A percentile compares a stretch with the other conserved stretches of the same genome.
Conservation (phyloP, 2,797 vertebrate species). For the Falco concolor region DNA sequence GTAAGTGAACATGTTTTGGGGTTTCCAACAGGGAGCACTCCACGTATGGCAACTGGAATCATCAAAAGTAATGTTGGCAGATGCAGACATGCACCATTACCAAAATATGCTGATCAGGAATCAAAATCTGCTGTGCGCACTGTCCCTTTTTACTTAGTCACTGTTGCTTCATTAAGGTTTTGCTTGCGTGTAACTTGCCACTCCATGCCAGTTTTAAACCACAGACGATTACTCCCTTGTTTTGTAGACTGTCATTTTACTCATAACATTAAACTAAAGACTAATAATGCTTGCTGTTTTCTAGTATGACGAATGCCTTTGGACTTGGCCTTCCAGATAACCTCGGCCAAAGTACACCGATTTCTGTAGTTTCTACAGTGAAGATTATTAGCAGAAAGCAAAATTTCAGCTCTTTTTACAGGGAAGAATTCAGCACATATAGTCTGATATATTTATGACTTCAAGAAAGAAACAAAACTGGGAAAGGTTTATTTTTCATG, state of each 20-base stretch:
- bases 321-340: background rate
- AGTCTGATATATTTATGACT: slow-evolving; percentile 6
- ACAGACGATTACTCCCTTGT: background rate
- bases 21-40: background rate
- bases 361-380: background rate
- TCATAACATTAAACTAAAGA: background rate
- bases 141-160: background rate
- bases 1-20: background rate
- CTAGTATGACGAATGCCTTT: background rate
- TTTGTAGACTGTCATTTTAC: slow-evolving; percentile 13
- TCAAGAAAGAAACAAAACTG: slow-evolving; percentile 42
- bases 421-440: background rate
- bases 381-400: slow-evolving; percentile 15
- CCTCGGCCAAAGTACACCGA: background rate
- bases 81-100: background rate
- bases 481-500: slow-evolving; percentile 33
- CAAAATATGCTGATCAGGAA: background rate
- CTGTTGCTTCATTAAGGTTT: background rate
- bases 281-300: background rate
- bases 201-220: background rate
- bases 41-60: background rate
- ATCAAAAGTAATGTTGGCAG: background rate
- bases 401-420: background rate
- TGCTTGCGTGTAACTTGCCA: background rate
- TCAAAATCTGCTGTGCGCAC: background rate